A percentile compares a stretch with the other conserved stretches of the same genome.
Evolutionary conservation across 2,888 invertebrate species (phyloP).

Genomic region (Drosophila lacicola): DNA sequence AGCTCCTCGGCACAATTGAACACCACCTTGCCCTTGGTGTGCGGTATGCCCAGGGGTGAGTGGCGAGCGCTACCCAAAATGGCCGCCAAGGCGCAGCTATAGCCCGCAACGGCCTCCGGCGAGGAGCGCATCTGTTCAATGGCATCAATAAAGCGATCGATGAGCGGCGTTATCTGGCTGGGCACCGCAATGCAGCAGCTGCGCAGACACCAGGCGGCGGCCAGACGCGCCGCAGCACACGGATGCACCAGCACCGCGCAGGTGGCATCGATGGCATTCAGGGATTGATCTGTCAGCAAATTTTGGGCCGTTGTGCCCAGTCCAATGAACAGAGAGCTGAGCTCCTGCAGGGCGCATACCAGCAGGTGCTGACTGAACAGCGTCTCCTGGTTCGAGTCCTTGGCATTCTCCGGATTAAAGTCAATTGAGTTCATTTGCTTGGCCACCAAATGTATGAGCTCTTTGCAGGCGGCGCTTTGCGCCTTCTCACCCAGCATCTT

Average conservation of each 20-base stretch:
- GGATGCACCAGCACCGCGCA: slow-evolving; percentile 94
- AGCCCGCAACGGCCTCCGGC: slow-evolving; percentile 94
- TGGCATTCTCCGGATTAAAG: slow-evolving; percentile 96
- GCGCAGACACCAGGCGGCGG: slow-evolving; percentile 96
- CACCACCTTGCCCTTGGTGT: slow-evolving; percentile 98
- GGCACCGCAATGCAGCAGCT: slow-evolving; percentile 97
- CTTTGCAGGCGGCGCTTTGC: slow-evolving; percentile 97
- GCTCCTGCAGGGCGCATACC: slow-evolving; percentile 96
- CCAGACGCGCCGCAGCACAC: slow-evolving; percentile 95
- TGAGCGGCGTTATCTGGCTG: slow-evolving; percentile 95
- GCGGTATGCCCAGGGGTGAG: slow-evolving; percentile 97
- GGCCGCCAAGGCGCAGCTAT: slow-evolving; percentile 96
- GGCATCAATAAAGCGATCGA: slow-evolving; percentile 95
- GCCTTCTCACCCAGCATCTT: slow-evolving; percentile 98
- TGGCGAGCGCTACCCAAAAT: slow-evolving; percentile 95
- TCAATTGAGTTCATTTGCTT: slow-evolving; percentile 98
- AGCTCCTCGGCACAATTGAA: slow-evolving; percentile 99
- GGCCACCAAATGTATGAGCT: slow-evolving; percentile 95
- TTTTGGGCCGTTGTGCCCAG: slow-evolving; percentile 98
- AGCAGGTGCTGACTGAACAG: slow-evolving; percentile 95
- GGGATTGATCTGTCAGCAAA: slow-evolving; percentile 93
- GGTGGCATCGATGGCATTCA: slow-evolving; percentile 88
- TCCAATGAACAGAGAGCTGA: slow-evolving; percentile 94
- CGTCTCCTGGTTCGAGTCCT: slow-evolving; percentile 95
- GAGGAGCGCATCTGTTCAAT: slow-evolving; percentile 95